These are phyloP conservation scores for Philantomba maxwellii DNA, from an alignment of 2,113 vertebrate species.

Conservation along the genomic window DNA sequence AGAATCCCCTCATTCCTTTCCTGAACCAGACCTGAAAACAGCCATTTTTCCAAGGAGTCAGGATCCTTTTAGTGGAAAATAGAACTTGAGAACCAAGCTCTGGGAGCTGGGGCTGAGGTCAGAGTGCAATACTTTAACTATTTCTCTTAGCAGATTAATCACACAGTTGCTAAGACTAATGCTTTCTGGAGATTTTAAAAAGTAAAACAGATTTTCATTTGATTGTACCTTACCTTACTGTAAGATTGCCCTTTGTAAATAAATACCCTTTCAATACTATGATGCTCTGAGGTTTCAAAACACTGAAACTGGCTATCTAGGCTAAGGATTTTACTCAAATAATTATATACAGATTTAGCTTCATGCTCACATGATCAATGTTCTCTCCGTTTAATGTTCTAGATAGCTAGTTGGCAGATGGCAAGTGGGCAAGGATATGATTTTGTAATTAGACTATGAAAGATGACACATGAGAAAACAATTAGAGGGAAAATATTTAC, in stretches of 20 bases:
- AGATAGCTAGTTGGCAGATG: constrained; percentile 50
- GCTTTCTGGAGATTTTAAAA: constrained; percentile 18
- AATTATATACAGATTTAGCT: constrained; percentile 53
- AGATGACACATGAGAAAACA: constrained; percentile 20
- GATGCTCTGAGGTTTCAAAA: constrained; percentile 18
- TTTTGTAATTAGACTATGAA: constrained; percentile 50
- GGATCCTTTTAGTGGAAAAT: background rate
- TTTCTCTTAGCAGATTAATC: background rate
- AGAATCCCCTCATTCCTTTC: background rate
- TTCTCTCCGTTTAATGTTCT: constrained; percentile 53
- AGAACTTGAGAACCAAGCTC: background rate
- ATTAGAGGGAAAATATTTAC: constrained; percentile 59
- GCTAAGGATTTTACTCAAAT: constrained; percentile 41
- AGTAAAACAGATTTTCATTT: background rate
- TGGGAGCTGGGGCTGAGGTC: background rate
- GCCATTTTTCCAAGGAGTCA: background rate
- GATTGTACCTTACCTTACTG: background rate
- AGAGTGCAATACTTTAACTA: background rate
- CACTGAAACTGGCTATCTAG: constrained; percentile 4
- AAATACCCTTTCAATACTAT: background rate
- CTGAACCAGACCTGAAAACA: background rate
- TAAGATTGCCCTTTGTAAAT: constrained; percentile 6
- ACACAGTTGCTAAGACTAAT: background rate
- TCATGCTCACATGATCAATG: constrained; percentile 30
- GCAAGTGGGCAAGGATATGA: constrained; percentile 28